A percentile compares a stretch with the other conserved stretches of the same genome.
Conservation (phyloP, 35 echinoderm and acorn worm species). For the Ophiothrix spiculata region DNA sequence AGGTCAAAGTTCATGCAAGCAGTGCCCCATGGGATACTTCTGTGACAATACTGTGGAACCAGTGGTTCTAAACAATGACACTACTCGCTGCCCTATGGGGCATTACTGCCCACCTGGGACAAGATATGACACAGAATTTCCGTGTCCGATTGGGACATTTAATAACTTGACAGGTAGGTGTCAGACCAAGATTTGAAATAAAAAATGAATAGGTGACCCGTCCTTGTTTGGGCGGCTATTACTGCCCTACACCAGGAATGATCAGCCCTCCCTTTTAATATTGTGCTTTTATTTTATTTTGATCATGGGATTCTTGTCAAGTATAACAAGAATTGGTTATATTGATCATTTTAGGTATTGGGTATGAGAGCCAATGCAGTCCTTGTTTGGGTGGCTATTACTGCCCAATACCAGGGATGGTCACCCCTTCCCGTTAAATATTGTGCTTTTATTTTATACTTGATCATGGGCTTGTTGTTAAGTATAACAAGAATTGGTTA, state of each 20-base stretch:
- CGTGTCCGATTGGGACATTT: conserved; percentile 87
- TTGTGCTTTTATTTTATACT: not conserved
- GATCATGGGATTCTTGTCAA: not conserved
- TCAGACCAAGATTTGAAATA: not conserved
- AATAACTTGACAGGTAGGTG: conserved; percentile 74
- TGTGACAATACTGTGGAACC: conserved; percentile 90
- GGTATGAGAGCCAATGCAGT: conserved; percentile 45
- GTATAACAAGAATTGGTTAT: not conserved
- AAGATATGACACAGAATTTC: conserved; percentile 68
- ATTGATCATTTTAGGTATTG: conserved; percentile 48
- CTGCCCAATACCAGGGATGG: conserved; percentile 91
- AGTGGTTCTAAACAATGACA: conserved; percentile 84
- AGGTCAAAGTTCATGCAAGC: conserved; percentile 83
- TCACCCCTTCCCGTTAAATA: conserved; percentile 53
- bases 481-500: not conserved
- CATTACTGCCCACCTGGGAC: conserved; percentile 84
- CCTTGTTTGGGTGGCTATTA: conserved; percentile 89
- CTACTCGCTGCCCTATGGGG: conserved; percentile 70
- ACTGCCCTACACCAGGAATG: conserved; percentile 94
- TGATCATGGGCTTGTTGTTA: not conserved
- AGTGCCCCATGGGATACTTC: conserved; percentile 87
- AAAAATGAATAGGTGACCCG: not conserved
- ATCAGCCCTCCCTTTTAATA: conserved; percentile 60
- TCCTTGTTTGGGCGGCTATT: conserved; percentile 83
- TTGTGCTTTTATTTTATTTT: not conserved